phyloP scores from a whole-genome alignment of 2,113 vertebrate genomes.

The Craseonycteris thonglongyai region DNA sequence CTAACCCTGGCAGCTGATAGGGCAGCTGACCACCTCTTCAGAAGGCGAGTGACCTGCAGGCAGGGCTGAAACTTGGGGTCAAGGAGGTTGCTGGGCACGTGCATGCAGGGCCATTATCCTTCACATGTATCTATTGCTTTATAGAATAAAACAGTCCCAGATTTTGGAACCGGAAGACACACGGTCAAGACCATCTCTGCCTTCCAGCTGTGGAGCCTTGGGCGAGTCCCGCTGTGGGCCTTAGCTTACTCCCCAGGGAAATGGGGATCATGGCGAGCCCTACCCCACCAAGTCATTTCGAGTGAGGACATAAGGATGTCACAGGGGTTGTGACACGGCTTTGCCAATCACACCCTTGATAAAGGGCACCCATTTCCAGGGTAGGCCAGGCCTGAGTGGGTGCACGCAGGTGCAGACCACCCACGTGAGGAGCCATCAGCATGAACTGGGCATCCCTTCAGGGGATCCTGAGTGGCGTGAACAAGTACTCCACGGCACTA shows the following conservation, averaged over 20 bases:
- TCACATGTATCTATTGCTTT: not conserved
- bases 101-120: not conserved
- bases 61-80: not conserved
- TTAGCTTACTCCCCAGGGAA: not conserved
- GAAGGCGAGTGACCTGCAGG: not conserved
- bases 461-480: constrained; percentile 86
- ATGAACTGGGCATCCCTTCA: constrained; percentile 91
- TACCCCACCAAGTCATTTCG: not conserved
- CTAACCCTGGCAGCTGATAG: not conserved
- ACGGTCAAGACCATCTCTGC: not conserved
- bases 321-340: not conserved
- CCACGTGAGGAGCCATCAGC: not conserved
- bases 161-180: constrained; percentile 4
- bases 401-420: not conserved
- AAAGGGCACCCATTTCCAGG: not conserved
- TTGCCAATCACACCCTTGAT: not conserved
- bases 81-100: not conserved
- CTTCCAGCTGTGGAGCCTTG: not conserved
- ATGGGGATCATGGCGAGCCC: not conserved
- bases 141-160: not conserved
- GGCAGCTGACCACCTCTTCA: not conserved
- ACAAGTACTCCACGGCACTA: constrained; percentile 88
- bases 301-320: not conserved
- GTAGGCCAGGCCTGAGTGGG: not conserved
- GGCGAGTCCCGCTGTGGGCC: not conserved